Conservation (phyloP, 2,797 vertebrate species). For the Gallinago stenura region DNA sequence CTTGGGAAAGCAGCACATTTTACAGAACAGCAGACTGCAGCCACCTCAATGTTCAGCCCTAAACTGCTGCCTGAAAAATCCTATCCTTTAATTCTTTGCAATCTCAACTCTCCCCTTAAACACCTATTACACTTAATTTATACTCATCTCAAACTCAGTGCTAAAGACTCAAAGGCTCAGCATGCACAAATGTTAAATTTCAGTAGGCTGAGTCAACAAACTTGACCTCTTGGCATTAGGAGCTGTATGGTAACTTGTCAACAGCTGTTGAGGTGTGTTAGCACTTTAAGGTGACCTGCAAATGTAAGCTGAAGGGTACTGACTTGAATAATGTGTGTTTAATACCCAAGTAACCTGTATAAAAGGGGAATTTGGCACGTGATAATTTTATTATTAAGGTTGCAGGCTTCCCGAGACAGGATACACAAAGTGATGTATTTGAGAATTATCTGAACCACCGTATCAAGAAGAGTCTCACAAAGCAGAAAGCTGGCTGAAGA, state of each 20-base stretch:
- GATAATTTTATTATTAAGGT: neutral
- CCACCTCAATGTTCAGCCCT: neutral
- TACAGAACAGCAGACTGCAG: neutral
- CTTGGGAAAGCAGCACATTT: neutral
- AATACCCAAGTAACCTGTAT: neutral
- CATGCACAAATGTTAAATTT: slow-evolving; percentile 6
- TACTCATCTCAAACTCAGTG: neutral
- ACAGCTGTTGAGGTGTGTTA: slow-evolving; percentile 48
- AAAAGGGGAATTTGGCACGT: neutral
- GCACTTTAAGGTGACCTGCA: slow-evolving; percentile 14
- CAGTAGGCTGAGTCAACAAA: slow-evolving; percentile 39
- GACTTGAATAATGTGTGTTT: slow-evolving; percentile 14
- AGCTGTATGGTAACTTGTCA: slow-evolving; percentile 41
- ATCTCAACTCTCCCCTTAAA: neutral
- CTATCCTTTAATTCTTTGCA: neutral
- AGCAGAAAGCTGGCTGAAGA: neutral
- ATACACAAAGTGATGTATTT: neutral
- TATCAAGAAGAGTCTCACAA: neutral
- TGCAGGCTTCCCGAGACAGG: neutral
- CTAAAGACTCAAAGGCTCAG: neutral
- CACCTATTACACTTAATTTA: neutral
- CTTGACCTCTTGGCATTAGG: slow-evolving; percentile 33
- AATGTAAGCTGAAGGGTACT: neutral
- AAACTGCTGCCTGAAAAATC: neutral
- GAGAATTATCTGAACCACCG: neutral